Evolutionary conservation across 2,888 invertebrate species (phyloP), one percentile per base, ranked within the genome.

Genomic region (Siphonodentalium dalli): DNA sequence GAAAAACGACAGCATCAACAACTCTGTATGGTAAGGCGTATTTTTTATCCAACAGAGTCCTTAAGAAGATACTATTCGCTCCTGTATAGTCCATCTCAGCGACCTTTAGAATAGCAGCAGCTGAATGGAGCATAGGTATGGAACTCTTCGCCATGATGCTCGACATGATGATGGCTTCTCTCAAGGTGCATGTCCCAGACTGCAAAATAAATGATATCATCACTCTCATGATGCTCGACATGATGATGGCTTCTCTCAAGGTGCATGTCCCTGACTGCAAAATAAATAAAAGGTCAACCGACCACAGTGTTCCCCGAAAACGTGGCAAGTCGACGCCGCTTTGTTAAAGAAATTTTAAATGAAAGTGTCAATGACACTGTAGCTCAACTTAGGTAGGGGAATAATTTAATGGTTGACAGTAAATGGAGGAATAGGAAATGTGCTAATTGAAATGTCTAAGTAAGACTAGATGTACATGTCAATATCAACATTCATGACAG

Each of bases 11-110:
- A 13, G 92, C 92, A 85, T 99, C 98, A 5, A 98, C 88, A 1
- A 96, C 98, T 71, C 92, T 86, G 81, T 91, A 97, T 0, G 98
- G 98, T 49, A 99, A 84, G 0, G 97, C 95, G 85, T 99, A 99
- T 79, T 97, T 95, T 83, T 99, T 99, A 78, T 98, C 96, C 61
- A 99, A 88, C 56, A 99, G 88, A 77, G 93, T 90, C 57, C 95
- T 85, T 49, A 99, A 85, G 77, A 99, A 94, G 73, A 98, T 92
- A 28, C 95, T 96, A 82, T 91, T 96, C 0, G 97, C 93, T 2
- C 98, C 98, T 23, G 69, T 77, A 62, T 80, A 81, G 70, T 92
- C 93, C 96, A 98, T 96, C 84, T 96, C 95, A 35, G 96, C 95
- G 53, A 99, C 92, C 84, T 94, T 93, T 26, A 96, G 83, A 75